A percentile compares a stretch with the other conserved stretches of the same genome.
Evolutionary conservation across 1,140 invertebrate species (phyloP).

Genomic region (Drosophila oshimai): DNA sequence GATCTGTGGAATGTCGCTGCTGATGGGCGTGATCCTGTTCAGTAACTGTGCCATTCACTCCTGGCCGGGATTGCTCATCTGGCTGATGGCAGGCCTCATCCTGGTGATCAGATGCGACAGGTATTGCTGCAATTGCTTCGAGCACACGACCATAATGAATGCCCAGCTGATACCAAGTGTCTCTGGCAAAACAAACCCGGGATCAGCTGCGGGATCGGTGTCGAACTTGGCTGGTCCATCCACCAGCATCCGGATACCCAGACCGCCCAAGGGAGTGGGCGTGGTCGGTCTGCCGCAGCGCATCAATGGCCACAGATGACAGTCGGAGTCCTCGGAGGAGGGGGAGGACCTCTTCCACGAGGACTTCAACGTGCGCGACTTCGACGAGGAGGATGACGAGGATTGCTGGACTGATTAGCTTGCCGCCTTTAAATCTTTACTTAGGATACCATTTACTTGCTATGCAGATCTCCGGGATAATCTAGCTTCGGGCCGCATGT

Average conservation of each 20-base stretch:
- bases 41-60: slow-evolving; percentile 59
- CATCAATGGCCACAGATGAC: slow-evolving; percentile 74
- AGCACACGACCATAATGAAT: slow-evolving; percentile 64
- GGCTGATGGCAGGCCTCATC: slow-evolving; percentile 65
- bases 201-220: not conserved
- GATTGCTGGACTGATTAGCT: slow-evolving; percentile 78
- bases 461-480: slow-evolving; percentile 6
- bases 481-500: slow-evolving; percentile 27
- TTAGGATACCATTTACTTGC: slow-evolving; percentile 28
- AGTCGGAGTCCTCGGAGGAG: slow-evolving; percentile 79
- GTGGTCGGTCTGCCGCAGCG: slow-evolving; percentile 66
- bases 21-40: slow-evolving; percentile 62
- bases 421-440: not conserved
- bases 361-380: slow-evolving; percentile 77
- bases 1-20: slow-evolving; percentile 57
- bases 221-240: slow-evolving; percentile 25
- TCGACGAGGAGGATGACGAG: slow-evolving; percentile 64
- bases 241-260: slow-evolving; percentile 74
- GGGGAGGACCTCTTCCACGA: slow-evolving; percentile 78
- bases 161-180: slow-evolving; percentile 76
- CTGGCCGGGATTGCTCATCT: slow-evolving; percentile 74
- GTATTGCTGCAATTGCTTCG: slow-evolving; percentile 78
- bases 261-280: slow-evolving; percentile 69
- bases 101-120: slow-evolving; percentile 74
- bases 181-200: slow-evolving; percentile 48